These are phyloP conservation scores for Actinemys pallida DNA, from an alignment of 2,113 vertebrate species.

Conservation along the genomic window DNA sequence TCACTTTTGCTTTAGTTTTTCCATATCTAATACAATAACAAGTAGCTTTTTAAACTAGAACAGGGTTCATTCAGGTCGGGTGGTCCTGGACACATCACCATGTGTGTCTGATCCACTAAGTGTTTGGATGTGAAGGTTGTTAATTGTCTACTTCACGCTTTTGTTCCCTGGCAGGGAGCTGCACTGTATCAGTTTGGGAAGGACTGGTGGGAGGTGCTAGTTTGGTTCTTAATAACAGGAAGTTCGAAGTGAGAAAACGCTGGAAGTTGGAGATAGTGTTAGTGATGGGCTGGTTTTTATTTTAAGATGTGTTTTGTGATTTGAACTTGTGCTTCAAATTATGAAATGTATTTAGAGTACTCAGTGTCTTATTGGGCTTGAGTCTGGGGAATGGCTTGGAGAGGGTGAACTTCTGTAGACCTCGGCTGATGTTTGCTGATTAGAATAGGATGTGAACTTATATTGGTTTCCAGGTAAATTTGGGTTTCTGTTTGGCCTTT, in stretches of 20 bases:
- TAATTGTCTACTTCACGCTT: not conserved
- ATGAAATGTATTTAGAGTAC: not conserved
- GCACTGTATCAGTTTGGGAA: not conserved
- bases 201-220: not conserved
- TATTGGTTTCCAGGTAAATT: not conserved
- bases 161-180: not conserved
- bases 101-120: not conserved
- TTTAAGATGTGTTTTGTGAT: not conserved
- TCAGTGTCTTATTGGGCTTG: not conserved
- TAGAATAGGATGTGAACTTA: not conserved
- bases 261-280: not conserved
- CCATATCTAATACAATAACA: not conserved
- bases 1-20: not conserved
- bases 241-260: not conserved
- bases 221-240: not conserved
- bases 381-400: not conserved
- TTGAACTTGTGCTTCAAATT: not conserved
- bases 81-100: not conserved
- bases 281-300: not conserved
- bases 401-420: not conserved
- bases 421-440: not conserved
- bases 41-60: not conserved
- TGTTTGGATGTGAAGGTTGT: not conserved
- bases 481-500: not conserved
- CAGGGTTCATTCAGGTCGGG: not conserved